Evolutionary conservation across 2,888 invertebrate species (phyloP).

Genomic region (Xestia c-nigrum): DNA sequence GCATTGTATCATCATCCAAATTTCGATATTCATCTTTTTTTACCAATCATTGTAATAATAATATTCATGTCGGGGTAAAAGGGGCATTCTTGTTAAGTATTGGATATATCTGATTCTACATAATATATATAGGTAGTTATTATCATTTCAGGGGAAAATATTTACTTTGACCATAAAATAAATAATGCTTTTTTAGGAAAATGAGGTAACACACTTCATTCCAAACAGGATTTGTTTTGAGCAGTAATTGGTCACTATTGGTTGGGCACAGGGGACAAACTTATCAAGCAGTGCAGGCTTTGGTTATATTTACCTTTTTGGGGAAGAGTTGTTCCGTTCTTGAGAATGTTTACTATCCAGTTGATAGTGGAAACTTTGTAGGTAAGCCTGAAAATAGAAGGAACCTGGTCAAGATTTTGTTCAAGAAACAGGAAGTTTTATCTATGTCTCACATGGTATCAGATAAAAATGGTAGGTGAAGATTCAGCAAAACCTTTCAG

Average conservation of each 20-base stretch:
- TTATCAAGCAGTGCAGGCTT: not conserved
- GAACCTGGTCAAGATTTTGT: not conserved
- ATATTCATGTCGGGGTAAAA: not conserved
- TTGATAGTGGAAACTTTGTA: slow-evolving; percentile 98
- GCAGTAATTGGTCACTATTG: slow-evolving; percentile 2
- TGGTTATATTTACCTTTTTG: slow-evolving; percentile 47
- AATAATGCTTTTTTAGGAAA: slow-evolving; percentile 6
- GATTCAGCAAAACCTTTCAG: slow-evolving; percentile 89
- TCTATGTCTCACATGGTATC: slow-evolving; percentile 64
- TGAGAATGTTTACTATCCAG: slow-evolving; percentile 97
- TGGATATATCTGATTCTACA: not conserved
- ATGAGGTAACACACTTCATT: slow-evolving; percentile 23
- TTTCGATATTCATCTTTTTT: slow-evolving; percentile 9
- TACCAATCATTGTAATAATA: slow-evolving; percentile 25
- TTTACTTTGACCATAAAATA: not conserved
- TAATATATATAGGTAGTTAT: not conserved
- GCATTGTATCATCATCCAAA: slow-evolving; percentile 87
- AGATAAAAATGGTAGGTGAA: slow-evolving; percentile 87
- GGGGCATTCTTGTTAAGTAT: slow-evolving; percentile 9
- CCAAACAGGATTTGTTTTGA: slow-evolving; percentile 12
- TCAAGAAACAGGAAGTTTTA: not conserved
- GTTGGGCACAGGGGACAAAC: not conserved
- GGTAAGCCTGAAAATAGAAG: slow-evolving; percentile 92
- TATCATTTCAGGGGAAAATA: not conserved
- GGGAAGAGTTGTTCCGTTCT: slow-evolving; percentile 75